Evolutionary conservation across 2,113 vertebrate genomes (phyloP).

Genomic region (Ibidorhyncha struthersii): DNA sequence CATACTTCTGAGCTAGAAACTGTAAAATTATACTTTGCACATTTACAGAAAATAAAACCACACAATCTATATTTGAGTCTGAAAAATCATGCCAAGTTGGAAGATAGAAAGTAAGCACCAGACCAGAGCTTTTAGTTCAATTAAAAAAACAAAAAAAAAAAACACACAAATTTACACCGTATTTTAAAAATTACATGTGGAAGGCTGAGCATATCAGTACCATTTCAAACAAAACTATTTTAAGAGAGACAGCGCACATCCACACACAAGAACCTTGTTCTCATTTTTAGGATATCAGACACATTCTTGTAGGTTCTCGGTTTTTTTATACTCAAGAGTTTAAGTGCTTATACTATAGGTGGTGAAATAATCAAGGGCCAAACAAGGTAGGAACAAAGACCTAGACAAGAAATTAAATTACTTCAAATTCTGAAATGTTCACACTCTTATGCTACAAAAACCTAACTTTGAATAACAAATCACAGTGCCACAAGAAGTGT

Average conservation of each 20-base stretch:
- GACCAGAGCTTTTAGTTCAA: neutral
- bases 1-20: neutral
- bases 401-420: neutral
- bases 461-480: neutral
- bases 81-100: neutral
- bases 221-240: neutral
- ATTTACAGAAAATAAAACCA: neutral
- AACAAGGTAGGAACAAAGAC: neutral
- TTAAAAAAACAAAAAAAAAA: neutral
- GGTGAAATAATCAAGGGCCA: neutral
- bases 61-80: neutral
- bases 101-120: neutral
- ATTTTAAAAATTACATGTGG: neutral
- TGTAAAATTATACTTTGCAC: neutral
- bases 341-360: neutral
- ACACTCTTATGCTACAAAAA: neutral
- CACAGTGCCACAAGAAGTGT: neutral
- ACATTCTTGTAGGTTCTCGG: neutral
- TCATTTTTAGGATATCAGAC: neutral
- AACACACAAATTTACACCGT: neutral
- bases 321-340: neutral
- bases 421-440: neutral
- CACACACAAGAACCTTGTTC: neutral
- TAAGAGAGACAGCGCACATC: accelerated
- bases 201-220: neutral